Evolutionary conservation across 2,797 vertebrate genomes (phyloP), one percentile per base, ranked within the genome.

Genomic region (Leptodactylus fallax): DNA sequence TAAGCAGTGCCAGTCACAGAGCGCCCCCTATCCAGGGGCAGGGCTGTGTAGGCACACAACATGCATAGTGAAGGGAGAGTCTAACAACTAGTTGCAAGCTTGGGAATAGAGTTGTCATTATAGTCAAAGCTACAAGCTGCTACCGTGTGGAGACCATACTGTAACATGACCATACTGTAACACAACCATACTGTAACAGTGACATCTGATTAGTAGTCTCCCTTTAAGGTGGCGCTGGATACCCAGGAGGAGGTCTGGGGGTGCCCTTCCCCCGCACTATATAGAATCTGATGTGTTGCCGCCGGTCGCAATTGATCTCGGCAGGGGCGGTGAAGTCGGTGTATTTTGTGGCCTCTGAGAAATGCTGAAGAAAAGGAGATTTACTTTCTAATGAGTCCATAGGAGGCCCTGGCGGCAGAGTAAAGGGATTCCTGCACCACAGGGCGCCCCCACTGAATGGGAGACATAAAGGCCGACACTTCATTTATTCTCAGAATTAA

Each of bases 301-400:
- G 19, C 25, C 47, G 21, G 72, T 16, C 17, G 11, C 9, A 17
- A 8, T 76, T 76, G 36, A 45, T 81, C 77, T 79, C 79, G 47
- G 58, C 8, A 58, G 36, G 79, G 79, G 9, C 1, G 1, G 9
- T 7, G 36, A 56, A n/a, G 56, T 2, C 53, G 53, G 7, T 79
- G 53, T 60, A 14, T 23, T 47, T 63, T 23, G 21, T 5, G 36
- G 13, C 55, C 79, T 80, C 10, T 61, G 16, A 61, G 36, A 61
- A 45, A 61, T 58, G 55, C 23, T 79, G 0, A 36, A 58, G 55
- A 12, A 58, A 78, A 56, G 77, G 78, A n/a, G 58, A 47, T 63
- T 81, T 81, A 47, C 58, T 81, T 47, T 81, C 10, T 63, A 81
- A 81, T 80, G 56, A 81, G 79, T 23, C 79, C 79, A 63, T 63